A percentile compares a stretch with the other conserved stretches of the same genome.
phyloP scores from a whole-genome alignment of 2,113 vertebrate species.

The Phylloscopus whistleri region DNA sequence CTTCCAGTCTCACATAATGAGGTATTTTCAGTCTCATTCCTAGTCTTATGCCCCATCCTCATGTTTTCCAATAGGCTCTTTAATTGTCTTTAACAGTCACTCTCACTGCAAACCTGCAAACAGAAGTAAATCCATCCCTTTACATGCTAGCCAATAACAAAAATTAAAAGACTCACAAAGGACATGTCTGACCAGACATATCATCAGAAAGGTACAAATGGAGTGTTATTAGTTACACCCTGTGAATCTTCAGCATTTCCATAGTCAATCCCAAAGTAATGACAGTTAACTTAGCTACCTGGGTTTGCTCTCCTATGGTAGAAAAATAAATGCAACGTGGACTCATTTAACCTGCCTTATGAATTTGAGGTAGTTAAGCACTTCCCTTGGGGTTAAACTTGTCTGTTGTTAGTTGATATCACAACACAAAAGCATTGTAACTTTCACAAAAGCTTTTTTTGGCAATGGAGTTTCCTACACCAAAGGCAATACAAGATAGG shows the following conservation, averaged over 20 bases:
- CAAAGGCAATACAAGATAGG: conserved; percentile 18
- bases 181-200: neutral
- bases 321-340: neutral
- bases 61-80: neutral
- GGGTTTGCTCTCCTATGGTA: neutral
- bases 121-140: neutral
- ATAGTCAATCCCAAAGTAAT: neutral
- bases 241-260: neutral
- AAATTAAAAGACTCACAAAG: neutral
- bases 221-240: neutral
- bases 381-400: neutral
- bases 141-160: neutral
- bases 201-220: neutral
- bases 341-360: neutral
- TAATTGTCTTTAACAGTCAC: neutral
- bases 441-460: neutral
- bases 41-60: neutral
- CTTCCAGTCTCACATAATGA: conserved; percentile 17
- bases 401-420: neutral
- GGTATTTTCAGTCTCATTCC: conserved; percentile 10
- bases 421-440: neutral
- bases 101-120: neutral
- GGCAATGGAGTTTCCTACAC: neutral
- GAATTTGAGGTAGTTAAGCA: neutral
- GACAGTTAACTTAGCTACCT: neutral